phyloP scores from a whole-genome alignment of 2,888 invertebrate species.

The Oasisia sp. region DNA sequence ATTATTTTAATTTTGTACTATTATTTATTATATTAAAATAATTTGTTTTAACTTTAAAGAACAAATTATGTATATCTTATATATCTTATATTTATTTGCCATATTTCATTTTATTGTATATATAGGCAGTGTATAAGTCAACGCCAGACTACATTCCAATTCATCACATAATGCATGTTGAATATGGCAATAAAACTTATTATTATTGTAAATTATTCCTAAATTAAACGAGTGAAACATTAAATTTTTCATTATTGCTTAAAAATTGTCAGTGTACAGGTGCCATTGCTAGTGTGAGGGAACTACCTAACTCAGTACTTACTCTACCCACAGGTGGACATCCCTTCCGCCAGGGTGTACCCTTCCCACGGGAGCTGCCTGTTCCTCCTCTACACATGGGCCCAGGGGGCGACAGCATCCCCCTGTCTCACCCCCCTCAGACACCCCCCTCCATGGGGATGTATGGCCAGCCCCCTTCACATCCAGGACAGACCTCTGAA shows the following conservation, averaged over 20 bases:
- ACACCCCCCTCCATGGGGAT: background rate
- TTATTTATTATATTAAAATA: too few relatives aligned
- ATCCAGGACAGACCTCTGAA: background rate
- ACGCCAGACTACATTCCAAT: too few relatives aligned
- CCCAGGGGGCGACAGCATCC: background rate
- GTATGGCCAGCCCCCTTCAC: background rate
- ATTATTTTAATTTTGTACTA: too few relatives aligned
- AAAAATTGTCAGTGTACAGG: background rate
- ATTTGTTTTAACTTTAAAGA: too few relatives aligned
- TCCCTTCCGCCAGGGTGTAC: background rate
- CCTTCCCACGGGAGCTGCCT: background rate
- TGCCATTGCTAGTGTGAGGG: background rate
- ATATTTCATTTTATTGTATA: too few relatives aligned
- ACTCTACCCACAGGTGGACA: background rate
- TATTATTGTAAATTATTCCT: too few relatives aligned
- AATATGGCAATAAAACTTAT: too few relatives aligned
- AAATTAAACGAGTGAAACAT: background rate
- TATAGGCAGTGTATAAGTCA: too few relatives aligned
- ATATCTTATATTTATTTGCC: too few relatives aligned
- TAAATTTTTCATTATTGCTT: background rate
- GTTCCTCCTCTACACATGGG: constrained; percentile 4
- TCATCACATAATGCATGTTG: too few relatives aligned
- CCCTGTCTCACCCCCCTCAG: background rate
- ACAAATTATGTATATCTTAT: too few relatives aligned
- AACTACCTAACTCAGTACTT: background rate